Evolutionary conservation across 2,797 vertebrate species (phyloP), one percentile per base, ranked within the genome.

Genomic region (Aratinga solstitialis): DNA sequence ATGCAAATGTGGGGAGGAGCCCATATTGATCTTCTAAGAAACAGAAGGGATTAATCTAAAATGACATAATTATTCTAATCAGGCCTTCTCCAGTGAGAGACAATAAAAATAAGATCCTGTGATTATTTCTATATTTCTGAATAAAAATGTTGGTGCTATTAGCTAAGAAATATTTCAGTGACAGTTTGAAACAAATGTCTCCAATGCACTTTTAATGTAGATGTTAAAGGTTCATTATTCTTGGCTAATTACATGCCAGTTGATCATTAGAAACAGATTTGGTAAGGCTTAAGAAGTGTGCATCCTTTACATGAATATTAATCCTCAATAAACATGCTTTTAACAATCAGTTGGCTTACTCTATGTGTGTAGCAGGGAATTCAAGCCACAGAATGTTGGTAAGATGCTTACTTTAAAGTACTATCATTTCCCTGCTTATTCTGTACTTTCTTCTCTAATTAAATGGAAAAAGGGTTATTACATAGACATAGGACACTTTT

Each of bases 201-300:
- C 40, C 63, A 87, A 85, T 87, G 43, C 18, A 27, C 12, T 83
- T 90, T 65, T 85, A 94, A 62, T 92, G 85, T 83, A 89, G 53
- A 91, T 84, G 89, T 90, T 84, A 84, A 90, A 73, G 38, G 36
- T 82, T 93, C 86, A 80, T 94, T 93, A 90, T 92, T 94, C 74
- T 84, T 89, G 48, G 14, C 34, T 93, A 90, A 80, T 85, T 94
- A 78, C 62, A 74, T 92, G 90, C 74, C 88, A 92, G 61, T 18
- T 87, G 53, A 87, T 90, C 72, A 87, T 92, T 95, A 94, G 80
- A 91, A 94, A 19, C 80, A 95, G 88, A 77, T 95, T 96, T 96
- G 13, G 50, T 1, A 3, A 77, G 32, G 72, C 56, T 95, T 96
- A 87, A 50, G 72, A 91, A 84, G 10, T 72, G 50, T 86, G 42